Percentiles rank a stretch among this genome's conserved stretches.
These are phyloP conservation scores for Formica selysi DNA, from an alignment of 1,140 invertebrate genomes.

Conservation along the genomic window DNA sequence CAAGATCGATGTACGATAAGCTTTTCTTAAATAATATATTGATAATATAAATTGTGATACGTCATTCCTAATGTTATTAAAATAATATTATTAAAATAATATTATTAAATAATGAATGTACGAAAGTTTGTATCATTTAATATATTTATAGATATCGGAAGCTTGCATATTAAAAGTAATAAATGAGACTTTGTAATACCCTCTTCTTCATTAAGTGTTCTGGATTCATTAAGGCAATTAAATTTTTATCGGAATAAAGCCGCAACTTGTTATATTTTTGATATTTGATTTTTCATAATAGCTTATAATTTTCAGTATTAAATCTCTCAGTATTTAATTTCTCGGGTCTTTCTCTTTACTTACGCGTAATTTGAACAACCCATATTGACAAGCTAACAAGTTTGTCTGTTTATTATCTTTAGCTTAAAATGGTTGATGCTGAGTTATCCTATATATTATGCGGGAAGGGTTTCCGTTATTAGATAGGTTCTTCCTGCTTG, in stretches of 20 bases:
- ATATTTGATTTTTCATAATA: neutral
- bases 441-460: neutral
- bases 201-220: neutral
- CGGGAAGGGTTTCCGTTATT: neutral
- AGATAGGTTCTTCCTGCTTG: constrained; percentile 6
- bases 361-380: neutral
- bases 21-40: neutral
- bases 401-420: neutral
- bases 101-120: too few relatives aligned
- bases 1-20: neutral
- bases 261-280: neutral
- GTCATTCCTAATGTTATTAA: neutral
- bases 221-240: neutral
- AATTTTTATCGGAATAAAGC: neutral
- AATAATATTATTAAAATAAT: too few relatives aligned
- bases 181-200: neutral
- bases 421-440: neutral
- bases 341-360: neutral
- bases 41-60: neutral
- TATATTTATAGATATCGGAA: neutral
- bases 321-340: too few relatives aligned
- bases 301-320: neutral
- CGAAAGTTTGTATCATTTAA: neutral
- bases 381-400: neutral
- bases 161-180: neutral